Percentiles rank a stretch among this genome's conserved stretches.
phyloP scores from a whole-genome alignment of 2,113 vertebrate species.

The Toxostoma redivivum region DNA sequence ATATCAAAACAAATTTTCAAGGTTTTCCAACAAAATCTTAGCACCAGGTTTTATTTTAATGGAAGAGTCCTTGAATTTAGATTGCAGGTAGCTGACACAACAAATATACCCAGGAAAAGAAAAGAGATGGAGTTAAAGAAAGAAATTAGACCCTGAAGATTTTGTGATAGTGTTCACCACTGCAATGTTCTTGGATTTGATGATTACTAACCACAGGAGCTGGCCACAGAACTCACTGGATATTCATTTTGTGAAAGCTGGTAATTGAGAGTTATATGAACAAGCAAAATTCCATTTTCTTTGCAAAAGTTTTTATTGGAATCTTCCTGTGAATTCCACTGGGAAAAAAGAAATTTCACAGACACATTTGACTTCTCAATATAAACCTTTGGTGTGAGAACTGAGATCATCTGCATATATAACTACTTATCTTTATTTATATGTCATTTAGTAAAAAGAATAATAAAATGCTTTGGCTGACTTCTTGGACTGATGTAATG shows the following conservation, averaged over 20 bases:
- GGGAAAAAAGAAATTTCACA: not conserved
- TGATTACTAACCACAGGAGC: not conserved
- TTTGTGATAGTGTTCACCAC: not conserved
- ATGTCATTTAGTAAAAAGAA: not conserved
- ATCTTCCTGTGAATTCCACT: not conserved
- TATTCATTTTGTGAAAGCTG: not conserved
- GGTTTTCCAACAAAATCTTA: not conserved
- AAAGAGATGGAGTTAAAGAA: not conserved
- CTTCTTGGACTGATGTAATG: not conserved
- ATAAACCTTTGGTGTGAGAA: not conserved
- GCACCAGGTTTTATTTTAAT: not conserved
- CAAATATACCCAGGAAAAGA: not conserved
- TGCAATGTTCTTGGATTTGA: not conserved
- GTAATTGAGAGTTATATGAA: not conserved
- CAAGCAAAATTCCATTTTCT: not conserved
- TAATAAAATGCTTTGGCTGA: not conserved
- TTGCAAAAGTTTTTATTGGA: not conserved
- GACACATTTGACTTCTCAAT: not conserved
- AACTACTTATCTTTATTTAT: not conserved
- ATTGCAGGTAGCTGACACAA: not conserved
- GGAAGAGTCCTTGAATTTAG: not conserved
- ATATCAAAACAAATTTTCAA: not conserved
- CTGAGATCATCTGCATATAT: not conserved
- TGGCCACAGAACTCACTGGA: not conserved
- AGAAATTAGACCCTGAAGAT: not conserved